Evolutionary conservation across 2,113 vertebrate species (phyloP).

Genomic region (Poeciliopsis occidentalis): DNA sequence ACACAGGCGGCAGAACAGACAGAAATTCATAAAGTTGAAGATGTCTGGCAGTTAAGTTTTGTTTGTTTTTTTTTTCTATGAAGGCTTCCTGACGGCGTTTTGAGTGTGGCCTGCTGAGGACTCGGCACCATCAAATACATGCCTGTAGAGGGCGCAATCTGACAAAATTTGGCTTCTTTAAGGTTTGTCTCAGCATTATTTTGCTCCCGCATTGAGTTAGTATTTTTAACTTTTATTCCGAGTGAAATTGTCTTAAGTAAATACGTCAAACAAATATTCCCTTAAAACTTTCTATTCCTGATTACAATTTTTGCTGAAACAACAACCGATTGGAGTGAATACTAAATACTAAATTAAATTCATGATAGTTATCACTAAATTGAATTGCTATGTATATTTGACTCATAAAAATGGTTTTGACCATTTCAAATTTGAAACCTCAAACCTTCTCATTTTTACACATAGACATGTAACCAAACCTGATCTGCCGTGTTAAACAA

Average conservation of each 20-base stretch:
- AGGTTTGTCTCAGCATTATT: neutral
- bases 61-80: neutral
- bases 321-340: neutral
- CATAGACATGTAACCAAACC: neutral
- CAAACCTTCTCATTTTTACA: neutral
- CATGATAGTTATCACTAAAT: neutral
- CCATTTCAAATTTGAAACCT: neutral
- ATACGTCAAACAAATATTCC: neutral
- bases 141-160: conserved; percentile 40
- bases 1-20: neutral
- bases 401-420: neutral
- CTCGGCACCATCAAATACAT: neutral
- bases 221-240: neutral
- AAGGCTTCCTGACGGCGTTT: neutral
- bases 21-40: neutral
- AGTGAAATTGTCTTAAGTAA: neutral
- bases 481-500: conserved; percentile 14
- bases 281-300: neutral
- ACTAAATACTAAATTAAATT: neutral
- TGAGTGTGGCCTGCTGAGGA: neutral
- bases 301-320: neutral
- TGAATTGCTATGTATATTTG: neutral
- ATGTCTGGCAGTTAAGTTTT: neutral
- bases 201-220: neutral
- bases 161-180: neutral